phyloP scores from a whole-genome alignment of 2,797 vertebrate genomes.

The Mormyrops attenuatus region DNA sequence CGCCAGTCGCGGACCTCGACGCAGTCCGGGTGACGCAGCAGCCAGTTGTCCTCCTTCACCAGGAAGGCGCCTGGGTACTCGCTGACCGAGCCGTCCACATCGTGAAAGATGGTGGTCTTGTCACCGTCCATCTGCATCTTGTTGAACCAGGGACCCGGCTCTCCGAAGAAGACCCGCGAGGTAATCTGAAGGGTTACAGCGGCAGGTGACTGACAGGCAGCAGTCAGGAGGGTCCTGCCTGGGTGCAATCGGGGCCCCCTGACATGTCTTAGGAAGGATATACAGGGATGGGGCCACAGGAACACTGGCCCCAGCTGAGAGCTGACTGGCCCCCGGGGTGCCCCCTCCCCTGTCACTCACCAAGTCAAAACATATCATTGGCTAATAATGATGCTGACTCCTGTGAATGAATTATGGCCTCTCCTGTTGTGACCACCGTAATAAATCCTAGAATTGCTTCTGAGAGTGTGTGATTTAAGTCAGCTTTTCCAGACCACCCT shows the following conservation, averaged over 20 bases:
- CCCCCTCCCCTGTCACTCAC: background rate
- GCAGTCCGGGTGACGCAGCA: conserved; percentile 88
- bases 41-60: conserved; percentile 93
- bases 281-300: background rate
- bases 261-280: background rate
- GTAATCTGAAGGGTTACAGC: conserved; percentile 66
- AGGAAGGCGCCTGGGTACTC: conserved; percentile 89
- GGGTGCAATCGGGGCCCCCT: background rate
- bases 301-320: background rate
- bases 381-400: background rate
- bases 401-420: background rate
- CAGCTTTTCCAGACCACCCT: background rate
- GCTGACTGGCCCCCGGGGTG: background rate
- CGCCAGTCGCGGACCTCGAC: conserved; percentile 90
- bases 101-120: conserved; percentile 91
- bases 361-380: background rate
- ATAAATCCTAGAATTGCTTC: background rate
- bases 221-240: background rate
- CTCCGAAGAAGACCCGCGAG: conserved; percentile 92
- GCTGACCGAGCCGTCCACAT: conserved; percentile 86
- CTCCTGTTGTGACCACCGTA: background rate
- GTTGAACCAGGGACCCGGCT: conserved; percentile 91
- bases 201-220: background rate
- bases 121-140: conserved; percentile 92
- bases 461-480: background rate